Conservation (phyloP, 1,140 invertebrate genomes). For the Tetramorium simillimum region DNA sequence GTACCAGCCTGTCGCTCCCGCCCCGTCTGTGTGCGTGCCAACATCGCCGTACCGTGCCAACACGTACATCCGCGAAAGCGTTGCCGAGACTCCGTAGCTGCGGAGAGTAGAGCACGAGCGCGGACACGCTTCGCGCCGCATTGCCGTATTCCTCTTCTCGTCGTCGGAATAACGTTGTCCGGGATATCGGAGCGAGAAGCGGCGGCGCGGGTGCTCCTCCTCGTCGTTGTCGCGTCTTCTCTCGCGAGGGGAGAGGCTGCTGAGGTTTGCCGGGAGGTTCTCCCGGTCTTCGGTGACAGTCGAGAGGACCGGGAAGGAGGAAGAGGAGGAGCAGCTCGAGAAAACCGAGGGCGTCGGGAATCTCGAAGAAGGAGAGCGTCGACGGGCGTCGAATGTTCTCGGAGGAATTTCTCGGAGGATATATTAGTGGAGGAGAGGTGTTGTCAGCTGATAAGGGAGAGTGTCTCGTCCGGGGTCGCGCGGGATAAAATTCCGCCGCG, state of each 20-base stretch:
- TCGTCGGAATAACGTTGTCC: background rate
- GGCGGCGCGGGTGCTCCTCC: background rate
- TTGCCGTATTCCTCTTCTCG: conserved; percentile 76
- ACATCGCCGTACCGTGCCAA: background rate
- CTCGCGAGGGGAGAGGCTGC: background rate
- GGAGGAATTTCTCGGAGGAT: background rate
- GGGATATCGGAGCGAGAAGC: background rate
- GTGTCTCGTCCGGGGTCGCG: background rate
- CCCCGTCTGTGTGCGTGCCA: conserved; percentile 2
- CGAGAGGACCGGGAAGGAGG: background rate
- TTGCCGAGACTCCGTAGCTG: conserved; percentile 70
- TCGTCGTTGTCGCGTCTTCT: background rate
- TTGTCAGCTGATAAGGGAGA: conserved; percentile 16
- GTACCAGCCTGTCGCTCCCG: conserved; percentile 65
- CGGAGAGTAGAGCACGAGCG: conserved; percentile 74
- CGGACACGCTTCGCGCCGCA: conserved; percentile 77
- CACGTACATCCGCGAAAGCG: conserved; percentile 58
- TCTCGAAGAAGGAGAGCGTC: background rate
- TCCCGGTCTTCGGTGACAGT: conserved; percentile 6
- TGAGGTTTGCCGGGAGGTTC: background rate
- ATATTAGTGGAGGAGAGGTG: background rate
- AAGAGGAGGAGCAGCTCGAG: background rate
- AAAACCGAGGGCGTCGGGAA: background rate
- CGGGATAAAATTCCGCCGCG: background rate
- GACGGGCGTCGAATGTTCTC: background rate